A percentile compares a stretch with the other conserved stretches of the same genome.
phyloP scores from a whole-genome alignment of 2,888 invertebrate genomes.

The Agonum fuliginosum region DNA sequence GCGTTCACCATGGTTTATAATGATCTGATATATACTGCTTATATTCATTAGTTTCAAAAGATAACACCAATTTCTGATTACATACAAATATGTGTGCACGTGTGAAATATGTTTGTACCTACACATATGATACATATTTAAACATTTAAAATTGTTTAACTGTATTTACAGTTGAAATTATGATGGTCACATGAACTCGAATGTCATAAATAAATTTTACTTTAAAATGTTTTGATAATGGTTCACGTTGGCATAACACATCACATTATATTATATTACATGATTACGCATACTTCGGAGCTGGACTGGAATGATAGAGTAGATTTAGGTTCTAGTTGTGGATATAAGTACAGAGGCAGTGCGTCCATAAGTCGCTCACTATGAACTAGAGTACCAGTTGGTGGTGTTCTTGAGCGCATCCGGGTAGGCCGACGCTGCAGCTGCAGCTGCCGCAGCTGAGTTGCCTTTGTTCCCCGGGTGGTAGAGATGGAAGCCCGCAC shows the following conservation, averaged over 20 bases:
- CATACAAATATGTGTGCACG: conserved; percentile 42
- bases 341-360: conserved; percentile 50
- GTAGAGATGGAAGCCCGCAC: conserved; percentile 92
- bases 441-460: conserved; percentile 63
- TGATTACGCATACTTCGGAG: conserved; percentile 15
- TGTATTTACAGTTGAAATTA: conserved; percentile 41
- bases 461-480: conserved; percentile 81
- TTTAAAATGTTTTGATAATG: conserved; percentile 43
- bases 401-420: conserved; percentile 61
- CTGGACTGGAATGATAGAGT: conserved; percentile 46
- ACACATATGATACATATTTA: conserved; percentile 46
- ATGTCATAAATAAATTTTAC: conserved; percentile 45
- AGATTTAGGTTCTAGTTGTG: neutral
- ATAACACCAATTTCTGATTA: conserved; percentile 44
- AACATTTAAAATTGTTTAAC: conserved; percentile 47
- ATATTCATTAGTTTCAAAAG: conserved; percentile 49
- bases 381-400: conserved; percentile 73
- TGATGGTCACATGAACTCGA: conserved; percentile 32
- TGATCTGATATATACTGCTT: conserved; percentile 33
- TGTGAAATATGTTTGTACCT: conserved; percentile 42
- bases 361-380: conserved; percentile 65
- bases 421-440: conserved; percentile 39
- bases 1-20: conserved; percentile 8
- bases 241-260: conserved; percentile 43
- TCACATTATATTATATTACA: conserved; percentile 56